Evolutionary conservation across 1,140 invertebrate genomes (phyloP), one percentile per base, ranked within the genome.

Genomic region (Carposina sasakii): DNA sequence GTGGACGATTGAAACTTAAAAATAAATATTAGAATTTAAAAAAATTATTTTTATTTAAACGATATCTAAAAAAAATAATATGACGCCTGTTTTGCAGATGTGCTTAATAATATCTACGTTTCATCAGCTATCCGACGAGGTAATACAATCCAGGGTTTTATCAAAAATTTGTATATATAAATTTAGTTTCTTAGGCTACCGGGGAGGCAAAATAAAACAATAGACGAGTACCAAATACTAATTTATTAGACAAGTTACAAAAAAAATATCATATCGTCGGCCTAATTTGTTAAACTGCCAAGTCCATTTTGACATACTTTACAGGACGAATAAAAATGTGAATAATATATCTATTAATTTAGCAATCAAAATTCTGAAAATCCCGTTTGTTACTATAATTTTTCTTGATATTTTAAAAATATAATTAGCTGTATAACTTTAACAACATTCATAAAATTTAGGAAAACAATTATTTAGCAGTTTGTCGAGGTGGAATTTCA

Each of bases 61-160:
- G 31, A 33, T 33, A 33, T 33, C 31, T 33, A 33, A 33, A 33
- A 33, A 33, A 33, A 33, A 33, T 33, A 33, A n/a, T 33, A 33
- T 13, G 31, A 13, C 31, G 31, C 31, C 31, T 33, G 13, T 33
- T 33, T 33, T 33, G 31, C 31, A 33, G 31, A 33, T 33, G n/a
- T 33, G 31, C 31, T 15, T 8, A 33, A 33, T 10, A 33, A 33
- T 15, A 33, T 10, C 31, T 33, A 33, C 31, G 13, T 33, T 15
- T 33, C 13, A 33, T 33, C 31, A 33, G 31, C 31, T 33, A 33
- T 33, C n/a, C n/a, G 15, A 15, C 8, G 31, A 33, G 5, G 31
- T 33, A 33, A n/a, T n/a, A 33, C 13, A 33, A 33, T 33, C 31
- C 15, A 15, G 31, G 31, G 5, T 33, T 8, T 4, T n/a, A 8